Conservation (phyloP, 2,797 vertebrate species). For the Semotilus atromaculatus region DNA sequence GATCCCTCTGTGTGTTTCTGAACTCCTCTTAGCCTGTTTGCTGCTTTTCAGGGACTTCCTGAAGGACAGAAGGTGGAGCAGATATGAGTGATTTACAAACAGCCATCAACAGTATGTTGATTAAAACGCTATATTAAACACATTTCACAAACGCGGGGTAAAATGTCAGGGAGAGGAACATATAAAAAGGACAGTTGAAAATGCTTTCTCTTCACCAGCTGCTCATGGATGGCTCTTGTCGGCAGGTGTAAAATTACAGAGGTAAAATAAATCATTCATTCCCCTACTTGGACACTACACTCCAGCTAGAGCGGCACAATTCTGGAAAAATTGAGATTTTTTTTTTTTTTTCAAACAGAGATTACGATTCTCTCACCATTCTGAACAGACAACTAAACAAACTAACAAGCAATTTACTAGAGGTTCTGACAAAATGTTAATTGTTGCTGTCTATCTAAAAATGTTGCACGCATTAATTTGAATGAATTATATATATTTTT, state of each 20-base stretch:
- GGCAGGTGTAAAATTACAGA: constrained; percentile 20
- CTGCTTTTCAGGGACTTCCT: constrained; percentile 15
- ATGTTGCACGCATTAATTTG: no score
- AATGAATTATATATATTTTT: no score
- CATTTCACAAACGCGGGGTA: neutral
- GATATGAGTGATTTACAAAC: constrained; percentile 15
- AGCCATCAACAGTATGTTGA: neutral
- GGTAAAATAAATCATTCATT: constrained; percentile 9
- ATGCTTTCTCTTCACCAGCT: neutral
- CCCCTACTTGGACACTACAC: neutral
- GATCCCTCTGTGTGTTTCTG: neutral
- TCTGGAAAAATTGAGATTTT: no score
- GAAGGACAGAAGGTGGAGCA: constrained; percentile 9
- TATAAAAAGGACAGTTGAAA: neutral
- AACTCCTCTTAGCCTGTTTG: neutral
- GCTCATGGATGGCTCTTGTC: neutral
- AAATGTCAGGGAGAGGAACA: neutral
- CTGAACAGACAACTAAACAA: no score
- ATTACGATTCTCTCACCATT: no score
- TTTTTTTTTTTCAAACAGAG: no score
- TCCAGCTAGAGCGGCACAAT: neutral
- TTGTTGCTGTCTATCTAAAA: no score
- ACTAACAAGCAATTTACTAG: no score
- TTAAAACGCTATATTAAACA: neutral
- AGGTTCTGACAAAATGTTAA: no score